These are phyloP conservation scores for Coccyzus lansbergi DNA, from an alignment of 2,797 vertebrate species.

Conservation along the genomic window DNA sequence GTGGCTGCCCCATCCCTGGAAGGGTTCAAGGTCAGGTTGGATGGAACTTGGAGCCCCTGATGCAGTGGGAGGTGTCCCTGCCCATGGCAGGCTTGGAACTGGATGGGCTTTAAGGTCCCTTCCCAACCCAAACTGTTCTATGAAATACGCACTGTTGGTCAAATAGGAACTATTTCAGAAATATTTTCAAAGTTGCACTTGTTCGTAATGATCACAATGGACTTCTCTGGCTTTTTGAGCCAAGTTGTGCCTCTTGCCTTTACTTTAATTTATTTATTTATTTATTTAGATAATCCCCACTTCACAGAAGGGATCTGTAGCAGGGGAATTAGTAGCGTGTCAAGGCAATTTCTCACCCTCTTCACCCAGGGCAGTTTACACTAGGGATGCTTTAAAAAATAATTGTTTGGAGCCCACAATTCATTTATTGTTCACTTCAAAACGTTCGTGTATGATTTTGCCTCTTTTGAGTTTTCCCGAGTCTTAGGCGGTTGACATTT, in stretches of 20 bases:
- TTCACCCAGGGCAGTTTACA: slow-evolving; percentile 24
- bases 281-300: slow-evolving; percentile 5
- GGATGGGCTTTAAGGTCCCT: too few species aligned
- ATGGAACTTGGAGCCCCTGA: too few species aligned
- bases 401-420: slow-evolving; percentile 14
- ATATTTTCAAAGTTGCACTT: neutral
- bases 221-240: neutral
- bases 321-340: neutral
- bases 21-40: too few species aligned
- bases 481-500: slow-evolving; percentile 47
- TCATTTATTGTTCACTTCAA: slow-evolving; percentile 16
- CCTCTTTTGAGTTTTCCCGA: slow-evolving; percentile 9
- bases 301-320: slow-evolving; percentile 18
- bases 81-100: too few species aligned
- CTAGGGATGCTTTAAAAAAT: slow-evolving; percentile 19
- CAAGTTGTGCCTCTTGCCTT: neutral
- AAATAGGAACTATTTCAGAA: neutral
- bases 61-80: too few species aligned
- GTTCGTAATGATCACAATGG: neutral
- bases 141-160: fast-evolving
- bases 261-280: slow-evolving; percentile 28
- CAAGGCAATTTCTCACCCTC: slow-evolving; percentile 50
- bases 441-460: neutral
- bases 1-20: too few species aligned
- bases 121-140: too few species aligned